Conservation (phyloP, 2,888 invertebrate species). For the Melinopterus prodromus region DNA sequence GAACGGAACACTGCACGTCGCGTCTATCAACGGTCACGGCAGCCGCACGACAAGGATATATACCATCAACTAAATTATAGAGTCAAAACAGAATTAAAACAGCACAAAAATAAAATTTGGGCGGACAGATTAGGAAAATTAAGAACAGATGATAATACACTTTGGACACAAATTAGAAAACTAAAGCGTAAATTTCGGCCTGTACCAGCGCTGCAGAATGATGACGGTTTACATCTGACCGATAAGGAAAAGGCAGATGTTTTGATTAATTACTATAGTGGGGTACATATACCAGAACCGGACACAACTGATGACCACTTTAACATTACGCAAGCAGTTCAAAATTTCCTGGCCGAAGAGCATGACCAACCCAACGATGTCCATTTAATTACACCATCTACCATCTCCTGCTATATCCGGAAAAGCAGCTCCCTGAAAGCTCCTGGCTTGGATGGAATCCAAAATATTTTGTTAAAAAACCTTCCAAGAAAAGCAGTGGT, state of each 20-base stretch:
- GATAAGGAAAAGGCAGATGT: conserved; percentile 6
- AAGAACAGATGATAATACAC: too few species aligned
- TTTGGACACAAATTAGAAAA: too few species aligned
- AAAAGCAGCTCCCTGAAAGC: conserved; percentile 23
- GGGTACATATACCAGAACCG: background rate
- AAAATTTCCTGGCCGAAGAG: background rate
- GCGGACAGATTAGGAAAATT: too few species aligned
- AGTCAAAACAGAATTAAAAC: background rate
- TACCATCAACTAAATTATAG: background rate
- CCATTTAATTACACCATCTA: background rate
- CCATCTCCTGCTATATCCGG: background rate
- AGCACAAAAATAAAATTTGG: background rate
- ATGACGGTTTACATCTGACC: background rate
- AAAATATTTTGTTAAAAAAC: conserved; percentile 38
- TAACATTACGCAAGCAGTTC: background rate
- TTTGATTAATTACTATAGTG: background rate
- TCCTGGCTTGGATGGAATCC: conserved; percentile 29
- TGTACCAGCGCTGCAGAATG: too few species aligned
- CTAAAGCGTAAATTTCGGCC: too few species aligned
- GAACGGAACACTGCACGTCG: background rate
- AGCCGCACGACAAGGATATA: background rate
- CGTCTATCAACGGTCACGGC: background rate
- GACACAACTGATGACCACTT: background rate
- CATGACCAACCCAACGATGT: background rate
- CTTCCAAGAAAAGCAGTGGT: conserved; percentile 44